Base-by-base conservation (phyloP, 35 echinoderm and acorn worm genomes). In the Ptychodera flava region DNA sequence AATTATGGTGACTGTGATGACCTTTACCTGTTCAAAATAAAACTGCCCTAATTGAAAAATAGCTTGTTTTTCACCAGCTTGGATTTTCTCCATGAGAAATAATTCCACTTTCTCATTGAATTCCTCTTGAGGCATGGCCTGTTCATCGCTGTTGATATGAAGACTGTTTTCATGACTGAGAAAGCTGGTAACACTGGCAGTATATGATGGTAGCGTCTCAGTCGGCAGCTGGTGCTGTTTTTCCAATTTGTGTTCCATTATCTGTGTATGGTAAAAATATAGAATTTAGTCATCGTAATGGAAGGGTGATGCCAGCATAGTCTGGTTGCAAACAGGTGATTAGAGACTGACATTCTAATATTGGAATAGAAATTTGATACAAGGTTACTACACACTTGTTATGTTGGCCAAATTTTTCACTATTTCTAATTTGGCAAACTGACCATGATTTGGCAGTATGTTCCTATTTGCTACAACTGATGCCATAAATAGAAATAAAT, bases 1-100 rank as follows among this genome's bases (percentile, higher is more conserved):
- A 31, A 85, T 85, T 35, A 80, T n/a, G 85, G 16, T 2, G 10
- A 35, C 15, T 85, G 16, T 35, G 15, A 83, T 16, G 80, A 29
- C 0, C 31, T 79, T 79, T 79, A 97, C 95, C 90, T 93, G 87
- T 77, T 97, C 95, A 92, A 93, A 97, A 37, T 93, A 97, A 79
- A 97, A 97, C 37, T 97, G 95, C 64, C 84, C 95, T 64, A 97
- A 90, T 81, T 97, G 95, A 78, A 97, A 97, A 28, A 88, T 87
- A 33, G 95, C 95, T 78, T 84, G 87, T 78, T 78, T 86, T 32
- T 97, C 91, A 6, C 89, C 95, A 33, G 89, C 87, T 35, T 97
- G 88, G 32, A 97, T 84, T 85, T 97, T 91, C 31, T 81, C 88
- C 15, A 93, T 28, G 15, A 97, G 64, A 16, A 97, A 87, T 36